Evolutionary conservation across 2,113 vertebrate genomes (phyloP), one percentile per base, ranked within the genome.

Genomic region (Thermophis baileyi): DNA sequence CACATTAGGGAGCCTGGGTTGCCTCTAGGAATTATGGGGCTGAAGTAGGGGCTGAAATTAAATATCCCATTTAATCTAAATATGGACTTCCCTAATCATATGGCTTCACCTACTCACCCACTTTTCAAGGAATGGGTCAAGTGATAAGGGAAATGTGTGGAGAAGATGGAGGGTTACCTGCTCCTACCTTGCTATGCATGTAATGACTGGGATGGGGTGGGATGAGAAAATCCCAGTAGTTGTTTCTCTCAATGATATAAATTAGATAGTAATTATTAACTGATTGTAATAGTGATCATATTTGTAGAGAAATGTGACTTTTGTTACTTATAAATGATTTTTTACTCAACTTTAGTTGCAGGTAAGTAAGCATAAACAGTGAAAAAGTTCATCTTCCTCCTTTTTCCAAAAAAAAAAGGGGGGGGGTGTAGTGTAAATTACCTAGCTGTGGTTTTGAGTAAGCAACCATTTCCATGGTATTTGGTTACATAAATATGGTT

Each of bases 261-360:
- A 92, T 50, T 63, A 24, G 30, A 25, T 55, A 1, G 54, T 54
- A 22, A 0, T 44, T 92, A 85, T 54, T 57, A 85, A 91, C 47
- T n/a, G 11, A 22, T 91, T 91, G 50, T 6, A 92, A 92, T 90
- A 30, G 5, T n/a, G 49, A 49, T 86, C 16, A 93, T n/a, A 35
- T 50, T 6, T 92, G 1, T 85, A 18, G 30, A 54, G 93, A 55
- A 51, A 89, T 57, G 46, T 89, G 51, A n/a, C 40, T 81, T 11
- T 51, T 90, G 90, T 81, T 88, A n/a, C 51, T 0, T 92, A 50
- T 81, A 24, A 94, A 91, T 93, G 49, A 93, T n/a, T 47, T 87
- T 81, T 81, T 44, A 6, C 30, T 44, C 22, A 57, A 89, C 53
- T 24, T 51, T 7, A 69, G 47, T 90, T 74, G 20, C n/a, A 49